Base-by-base conservation (phyloP, 2,797 vertebrate species). In the Amphiprion clarkii region DNA sequence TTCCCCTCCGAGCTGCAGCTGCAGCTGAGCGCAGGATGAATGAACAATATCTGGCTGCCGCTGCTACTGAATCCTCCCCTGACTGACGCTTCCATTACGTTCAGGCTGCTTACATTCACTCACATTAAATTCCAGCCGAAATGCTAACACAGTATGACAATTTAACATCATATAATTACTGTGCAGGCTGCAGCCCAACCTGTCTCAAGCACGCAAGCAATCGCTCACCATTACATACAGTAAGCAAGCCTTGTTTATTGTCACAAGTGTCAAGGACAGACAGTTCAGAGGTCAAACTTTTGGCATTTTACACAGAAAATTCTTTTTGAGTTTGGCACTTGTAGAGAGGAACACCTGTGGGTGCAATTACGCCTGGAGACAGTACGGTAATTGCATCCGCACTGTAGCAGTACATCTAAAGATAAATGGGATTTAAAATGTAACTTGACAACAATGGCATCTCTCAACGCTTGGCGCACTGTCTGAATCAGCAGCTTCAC, bases 31-130 rank as follows among this genome's bases (percentile, higher is more conserved):
- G 13, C 74, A 54, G 79, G 27, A 90, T 94, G 90, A 94, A 92
- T 93, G 88, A 89, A 94, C 93, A 93, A 90, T 91, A 76, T 88
- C 90, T 93, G 92, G 92, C 92, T 70, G 71, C 85, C 42, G 78
- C 62, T 59, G 62, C 76, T 73, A 31, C 63, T 23, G 65, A 80
- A 55, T 75, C 83, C 79, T 74, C 54, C 85, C 42, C 74, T 69
- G 76, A 74, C 76, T 57, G 70, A 57, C n/a, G 48, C 44, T 82
- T 89, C 89, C 89, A 88, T 89, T 81, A 83, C 79, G 3, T 48
- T 49, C 61, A 46, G 42, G 33, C 81, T 62, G 59, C 70, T 78
- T 80, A 61, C 60, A 39, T 85, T 74, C 31, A 49, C 67, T 39
- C 62, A 27, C 27, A 68, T 66, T 27, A 56, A 65, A 67, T 57